A percentile compares a stretch with the other conserved stretches of the same genome.
Evolutionary conservation across 2,888 invertebrate species (phyloP).

Genomic region (Spodoptera littoralis): DNA sequence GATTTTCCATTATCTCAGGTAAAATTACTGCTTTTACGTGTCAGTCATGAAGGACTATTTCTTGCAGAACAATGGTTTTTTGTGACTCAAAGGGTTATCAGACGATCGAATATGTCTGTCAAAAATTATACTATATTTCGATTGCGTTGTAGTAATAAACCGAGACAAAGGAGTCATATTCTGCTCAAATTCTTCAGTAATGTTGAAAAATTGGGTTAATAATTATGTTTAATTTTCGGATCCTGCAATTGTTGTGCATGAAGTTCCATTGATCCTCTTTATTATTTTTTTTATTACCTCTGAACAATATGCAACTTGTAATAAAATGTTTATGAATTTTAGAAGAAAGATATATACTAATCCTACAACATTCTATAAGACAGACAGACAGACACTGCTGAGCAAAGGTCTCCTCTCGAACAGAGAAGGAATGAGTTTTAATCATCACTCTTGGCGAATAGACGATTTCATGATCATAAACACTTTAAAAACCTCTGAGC

Average conservation of each 20-base stretch:
- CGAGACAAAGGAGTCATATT: constrained; percentile 5
- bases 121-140: constrained; percentile 1
- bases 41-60: constrained; percentile 7
- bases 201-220: not conserved
- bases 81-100: constrained; percentile 1
- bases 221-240: constrained; percentile 2
- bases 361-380: no score
- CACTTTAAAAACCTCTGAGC: no score
- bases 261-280: no score
- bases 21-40: constrained; percentile 11
- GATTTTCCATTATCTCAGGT: constrained; percentile 1
- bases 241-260: not conserved
- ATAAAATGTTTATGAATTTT: no score
- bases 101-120: constrained; percentile 10
- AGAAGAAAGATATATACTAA: no score
- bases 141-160: constrained; percentile 4
- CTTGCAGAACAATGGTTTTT: constrained; percentile 4
- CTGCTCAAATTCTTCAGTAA: constrained; percentile 5
- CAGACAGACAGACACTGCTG: no score
- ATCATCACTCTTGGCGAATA: no score
- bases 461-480: no score
- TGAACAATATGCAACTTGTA: no score
- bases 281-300: no score
- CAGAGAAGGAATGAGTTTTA: no score
- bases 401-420: no score